Base-by-base conservation (phyloP, 2,797 vertebrate species). In the Carcharodon carcharias region DNA sequence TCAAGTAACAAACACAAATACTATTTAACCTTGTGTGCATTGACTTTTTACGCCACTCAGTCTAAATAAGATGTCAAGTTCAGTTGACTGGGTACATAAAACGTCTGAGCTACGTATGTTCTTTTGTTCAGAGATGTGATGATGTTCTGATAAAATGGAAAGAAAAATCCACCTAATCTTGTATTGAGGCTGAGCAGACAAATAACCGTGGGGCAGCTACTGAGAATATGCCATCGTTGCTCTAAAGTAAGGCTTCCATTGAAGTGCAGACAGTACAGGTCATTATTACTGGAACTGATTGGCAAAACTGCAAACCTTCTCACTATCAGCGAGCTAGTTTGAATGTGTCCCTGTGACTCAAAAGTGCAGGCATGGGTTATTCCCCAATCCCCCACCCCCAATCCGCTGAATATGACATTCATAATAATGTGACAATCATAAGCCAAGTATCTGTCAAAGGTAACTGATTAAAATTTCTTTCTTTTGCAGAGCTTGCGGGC, bases 361-460 rank as follows among this genome's bases (percentile, higher is more conserved):
- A 97, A 97, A 97, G 40, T 40, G 63, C 12, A 54, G 40, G 94
- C 23, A 50, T 7, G 12, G 45, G 45, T 73, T 95, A 45, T 56
- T 31, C 26, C 3, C 45, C 67, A 11, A 0, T 35, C 92, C 40
- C 31, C 61, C 91, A 6, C 16, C 96, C 63, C n/a, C 96, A 54
- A 0, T 8, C 21, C 96, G 31, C 96, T 11, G 65, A 56, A 45
- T 67, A 28, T 96, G 97, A 67, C 96, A 96, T 95, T 63, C 97
- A 97, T 97, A 95, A 87, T 97, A 95, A 97, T 96, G 0, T 96
- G 96, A 92, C 97, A 97, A 96, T 96, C 97, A 96, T 96, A 96
- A 97, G 91, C 95, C 96, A 97, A 97, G 96, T 97, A 96, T 96
- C 96, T 97, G 95, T 97, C 96, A 96, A 96, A 65, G 97, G 96